These are phyloP conservation scores for Serinus canaria DNA, from an alignment of 2,113 vertebrate genomes.

Conservation along the genomic window DNA sequence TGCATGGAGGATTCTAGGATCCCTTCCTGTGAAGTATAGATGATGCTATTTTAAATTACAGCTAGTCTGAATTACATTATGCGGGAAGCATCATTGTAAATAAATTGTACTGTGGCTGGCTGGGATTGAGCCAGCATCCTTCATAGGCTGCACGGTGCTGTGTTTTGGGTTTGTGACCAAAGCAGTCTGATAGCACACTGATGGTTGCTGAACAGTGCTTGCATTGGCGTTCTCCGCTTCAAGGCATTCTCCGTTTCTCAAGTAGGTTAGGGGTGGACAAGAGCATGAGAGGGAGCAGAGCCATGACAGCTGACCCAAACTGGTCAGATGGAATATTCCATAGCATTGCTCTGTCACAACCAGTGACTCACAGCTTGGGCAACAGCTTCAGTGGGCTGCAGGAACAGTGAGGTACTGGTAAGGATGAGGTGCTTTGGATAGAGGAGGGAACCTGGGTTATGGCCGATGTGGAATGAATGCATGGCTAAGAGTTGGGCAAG, in stretches of 20 bases:
- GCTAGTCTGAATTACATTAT: not conserved
- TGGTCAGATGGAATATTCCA: not conserved
- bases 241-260: not conserved
- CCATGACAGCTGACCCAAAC: not conserved
- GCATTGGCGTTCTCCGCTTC: not conserved
- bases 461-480: not conserved
- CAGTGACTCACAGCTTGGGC: not conserved
- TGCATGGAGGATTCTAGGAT: not conserved
- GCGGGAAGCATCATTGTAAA: not conserved
- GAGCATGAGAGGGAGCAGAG: not conserved
- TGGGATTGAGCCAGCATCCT: not conserved
- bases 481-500: not conserved
- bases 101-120: not conserved
- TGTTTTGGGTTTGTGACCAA: not conserved
- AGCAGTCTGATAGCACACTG: not conserved
- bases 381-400: not conserved
- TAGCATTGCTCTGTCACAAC: not conserved
- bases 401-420: not conserved
- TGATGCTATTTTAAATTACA: not conserved
- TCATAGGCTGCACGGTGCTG: fast-evolving
- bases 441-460: not conserved
- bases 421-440: not conserved
- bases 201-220: not conserved
- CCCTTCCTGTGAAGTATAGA: not conserved
- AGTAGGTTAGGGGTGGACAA: not conserved